phyloP scores from a whole-genome alignment of 2,113 vertebrate genomes.

The Ctenomys sociabilis region DNA sequence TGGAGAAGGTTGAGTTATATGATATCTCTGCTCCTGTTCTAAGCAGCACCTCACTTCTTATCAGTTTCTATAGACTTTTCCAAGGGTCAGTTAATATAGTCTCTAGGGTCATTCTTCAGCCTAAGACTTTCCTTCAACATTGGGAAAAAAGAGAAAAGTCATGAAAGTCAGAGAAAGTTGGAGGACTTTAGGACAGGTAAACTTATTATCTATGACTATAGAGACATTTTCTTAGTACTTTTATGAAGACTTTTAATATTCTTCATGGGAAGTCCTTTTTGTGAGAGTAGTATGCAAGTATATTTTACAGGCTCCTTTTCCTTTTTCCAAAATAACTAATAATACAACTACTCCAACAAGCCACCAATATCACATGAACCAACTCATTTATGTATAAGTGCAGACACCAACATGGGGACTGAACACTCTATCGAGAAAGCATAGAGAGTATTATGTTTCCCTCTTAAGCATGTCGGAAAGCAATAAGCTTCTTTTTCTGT shows the following conservation, averaged over 20 bases:
- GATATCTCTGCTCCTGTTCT: not conserved
- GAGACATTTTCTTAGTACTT: not conserved
- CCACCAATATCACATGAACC: not conserved
- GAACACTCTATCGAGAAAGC: not conserved
- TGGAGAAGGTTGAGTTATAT: not conserved
- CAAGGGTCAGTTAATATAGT: not conserved
- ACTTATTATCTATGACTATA: not conserved
- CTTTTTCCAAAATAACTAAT: slow-evolving; percentile 51
- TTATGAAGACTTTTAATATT: slow-evolving; percentile 17
- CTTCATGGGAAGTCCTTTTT: slow-evolving; percentile 21
- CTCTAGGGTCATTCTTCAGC: not conserved
- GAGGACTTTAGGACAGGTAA: not conserved
- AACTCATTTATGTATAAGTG: slow-evolving; percentile 45
- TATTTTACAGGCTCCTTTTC: slow-evolving; percentile 37
- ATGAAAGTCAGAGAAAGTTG: not conserved
- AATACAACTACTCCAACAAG: slow-evolving; percentile 49
- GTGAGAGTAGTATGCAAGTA: not conserved
- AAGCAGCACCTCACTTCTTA: not conserved
- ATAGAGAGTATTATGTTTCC: not conserved
- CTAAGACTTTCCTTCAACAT: slow-evolving; percentile 1
- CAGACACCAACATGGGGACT: not conserved
- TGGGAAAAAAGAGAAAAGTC: not conserved
- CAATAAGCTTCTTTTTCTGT: not conserved
- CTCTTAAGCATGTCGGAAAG: not conserved
- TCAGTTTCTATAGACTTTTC: not conserved